Conservation (phyloP, 2,888 invertebrate species). For the Nomada ferruginata region DNA sequence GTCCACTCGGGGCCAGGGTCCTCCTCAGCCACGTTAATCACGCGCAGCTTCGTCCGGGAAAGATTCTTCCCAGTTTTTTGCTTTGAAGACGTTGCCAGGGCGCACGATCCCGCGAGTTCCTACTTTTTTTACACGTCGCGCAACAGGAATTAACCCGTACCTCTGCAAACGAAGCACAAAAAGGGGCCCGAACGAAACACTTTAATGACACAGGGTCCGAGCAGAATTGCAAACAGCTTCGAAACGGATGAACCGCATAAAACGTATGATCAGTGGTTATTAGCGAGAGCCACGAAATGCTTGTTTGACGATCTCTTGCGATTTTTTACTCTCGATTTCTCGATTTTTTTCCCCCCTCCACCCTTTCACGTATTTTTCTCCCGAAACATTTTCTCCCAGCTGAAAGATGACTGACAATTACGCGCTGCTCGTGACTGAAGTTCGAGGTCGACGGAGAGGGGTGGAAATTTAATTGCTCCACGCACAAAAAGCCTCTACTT, state of each 20-base stretch:
- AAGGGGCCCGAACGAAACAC: background rate
- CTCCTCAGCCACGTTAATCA: background rate
- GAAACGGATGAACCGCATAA: conserved; percentile 42
- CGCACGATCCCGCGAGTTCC: too few species aligned
- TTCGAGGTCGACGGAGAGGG: conserved; percentile 13
- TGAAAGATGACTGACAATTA: conserved; percentile 37
- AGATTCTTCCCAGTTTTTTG: conserved; percentile 9
- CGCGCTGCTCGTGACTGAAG: conserved; percentile 19
- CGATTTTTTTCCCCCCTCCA: background rate
- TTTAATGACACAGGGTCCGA: conserved; percentile 32
- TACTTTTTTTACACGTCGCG: conserved; percentile 17
- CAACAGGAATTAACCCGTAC: conserved; percentile 37
- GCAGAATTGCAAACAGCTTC: conserved; percentile 38
- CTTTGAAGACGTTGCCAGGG: conserved; percentile 10
- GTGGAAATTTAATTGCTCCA: conserved; percentile 52
- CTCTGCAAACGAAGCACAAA: conserved; percentile 39
- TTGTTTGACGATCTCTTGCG: conserved; percentile 9
- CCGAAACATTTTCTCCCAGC: conserved; percentile 3
- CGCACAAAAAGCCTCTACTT: conserved; percentile 36
- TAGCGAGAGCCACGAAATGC: conserved; percentile 35
- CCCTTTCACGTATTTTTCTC: background rate
- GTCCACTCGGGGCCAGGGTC: background rate
- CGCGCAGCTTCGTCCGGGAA: conserved; percentile 23
- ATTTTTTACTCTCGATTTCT: background rate
- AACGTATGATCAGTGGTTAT: conserved; percentile 54